Evolutionary conservation across 64 coral and sea anemone genomes (phyloP), one percentile per base, ranked within the genome.

Genomic region (Hydrozoanthus tunicans): DNA sequence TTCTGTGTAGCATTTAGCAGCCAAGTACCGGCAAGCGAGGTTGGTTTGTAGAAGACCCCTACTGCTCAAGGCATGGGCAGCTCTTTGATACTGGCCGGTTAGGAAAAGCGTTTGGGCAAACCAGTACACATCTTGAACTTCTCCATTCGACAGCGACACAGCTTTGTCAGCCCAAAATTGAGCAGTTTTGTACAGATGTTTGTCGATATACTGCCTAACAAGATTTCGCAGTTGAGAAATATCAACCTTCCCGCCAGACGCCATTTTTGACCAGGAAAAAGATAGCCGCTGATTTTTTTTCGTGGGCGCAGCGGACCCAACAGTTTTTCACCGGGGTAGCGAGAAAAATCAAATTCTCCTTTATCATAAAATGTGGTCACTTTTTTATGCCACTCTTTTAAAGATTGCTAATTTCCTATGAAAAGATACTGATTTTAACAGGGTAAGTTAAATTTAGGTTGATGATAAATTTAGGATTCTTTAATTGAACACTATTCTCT

Each of bases 161-260:
- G 97, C 92, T 89, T 99, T 99, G 74, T 99, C 97, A 64, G 97
- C 97, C 97, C 97, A 99, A 86, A 96, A 99, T 11, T 96, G 77
- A 58, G 97, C 97, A 77, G 97, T 99, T 90, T 96, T 99, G 60
- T 99, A 99, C 79, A 95, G 75, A 91, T 99, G 97, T 62, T 92
- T 92, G 80, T 99, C 97, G 63, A 99, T 93, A 77, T 99, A 99
- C 17, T 92, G 94, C 26, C 97, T 92, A 58, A 99, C 93, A 57
- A 99, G 92, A 80, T 99, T 99, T 56, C 97, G 92, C 90, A 99
- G 94, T 92, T 99, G 97, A 64, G 92, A 89, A 94, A 99, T 90
- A 91, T 93, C 91, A 95, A 99, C 78, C 94, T 99, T 99, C 94
- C 97, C 97, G 94, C 97, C 94, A 91, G 94, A 62, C 92, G 94